Percentiles rank a stretch among this genome's conserved stretches.
Evolutionary conservation across 2,888 invertebrate species (phyloP).

Genomic region (Flexamia atlantica): DNA sequence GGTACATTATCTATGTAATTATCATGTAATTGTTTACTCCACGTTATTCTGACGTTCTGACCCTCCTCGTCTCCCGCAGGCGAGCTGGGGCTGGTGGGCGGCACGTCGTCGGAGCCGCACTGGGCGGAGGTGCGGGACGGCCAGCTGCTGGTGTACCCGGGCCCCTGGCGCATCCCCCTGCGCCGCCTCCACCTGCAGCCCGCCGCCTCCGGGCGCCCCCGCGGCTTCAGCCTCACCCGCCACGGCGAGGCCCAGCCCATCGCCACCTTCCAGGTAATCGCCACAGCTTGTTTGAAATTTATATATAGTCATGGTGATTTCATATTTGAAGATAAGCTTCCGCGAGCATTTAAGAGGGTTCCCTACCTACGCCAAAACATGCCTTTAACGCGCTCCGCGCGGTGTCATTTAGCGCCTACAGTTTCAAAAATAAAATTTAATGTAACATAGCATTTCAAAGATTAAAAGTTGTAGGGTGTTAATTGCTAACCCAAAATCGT

Average conservation of each 20-base stretch:
- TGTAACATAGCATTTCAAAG: too few species aligned
- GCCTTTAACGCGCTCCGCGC: too few species aligned
- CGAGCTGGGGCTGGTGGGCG: constrained; percentile 64
- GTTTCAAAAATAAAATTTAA: too few species aligned
- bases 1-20: too few species aligned
- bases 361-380: too few species aligned
- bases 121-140: constrained; percentile 67
- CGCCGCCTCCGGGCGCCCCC: constrained; percentile 62
- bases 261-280: constrained; percentile 63
- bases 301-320: too few species aligned
- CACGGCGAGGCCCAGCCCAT: constrained; percentile 64
- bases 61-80: constrained; percentile 54
- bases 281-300: background rate
- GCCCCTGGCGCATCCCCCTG: constrained; percentile 64
- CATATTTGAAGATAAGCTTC: too few species aligned
- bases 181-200: constrained; percentile 66
- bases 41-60: background rate
- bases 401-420: too few species aligned
- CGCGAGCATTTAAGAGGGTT: too few species aligned
- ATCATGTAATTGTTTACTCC: too few species aligned
- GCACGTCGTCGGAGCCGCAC: constrained; percentile 62
- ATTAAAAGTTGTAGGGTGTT: too few species aligned
- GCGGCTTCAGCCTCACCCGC: constrained; percentile 65
- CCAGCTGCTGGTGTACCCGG: constrained; percentile 64
- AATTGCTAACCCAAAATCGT: too few species aligned